Evolutionary conservation across 2,797 vertebrate species (phyloP).

Genomic region (Lycodopsis pacificus): DNA sequence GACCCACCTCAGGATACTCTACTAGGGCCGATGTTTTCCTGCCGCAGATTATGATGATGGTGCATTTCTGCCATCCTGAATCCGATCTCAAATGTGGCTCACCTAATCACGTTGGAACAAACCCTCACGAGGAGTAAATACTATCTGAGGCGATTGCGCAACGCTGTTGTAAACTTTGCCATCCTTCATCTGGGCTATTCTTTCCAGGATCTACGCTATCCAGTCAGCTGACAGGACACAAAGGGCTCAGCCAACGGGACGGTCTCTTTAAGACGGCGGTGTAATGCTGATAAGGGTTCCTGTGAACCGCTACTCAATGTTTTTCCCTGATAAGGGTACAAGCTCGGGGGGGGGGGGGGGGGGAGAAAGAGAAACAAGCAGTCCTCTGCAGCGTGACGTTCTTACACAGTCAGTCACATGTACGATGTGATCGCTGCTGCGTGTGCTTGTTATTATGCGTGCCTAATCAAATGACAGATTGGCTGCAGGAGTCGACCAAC

Average conservation of each 20-base stretch:
- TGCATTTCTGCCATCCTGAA: slow-evolving; percentile 58
- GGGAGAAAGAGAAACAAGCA: slow-evolving; percentile 10
- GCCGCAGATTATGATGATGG: slow-evolving; percentile 23
- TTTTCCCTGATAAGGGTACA: slow-evolving; percentile 79
- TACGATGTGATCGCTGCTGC: slow-evolving; percentile 28
- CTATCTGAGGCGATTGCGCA: slow-evolving; percentile 52
- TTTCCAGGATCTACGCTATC: slow-evolving; percentile 43
- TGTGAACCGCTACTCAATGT: slow-evolving; percentile 57
- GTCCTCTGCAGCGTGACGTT: slow-evolving; percentile 29
- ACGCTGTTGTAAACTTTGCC: slow-evolving; percentile 58
- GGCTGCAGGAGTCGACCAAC: slow-evolving; percentile 16
- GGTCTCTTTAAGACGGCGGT: slow-evolving; percentile 54
- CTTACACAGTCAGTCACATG: slow-evolving; percentile 57
- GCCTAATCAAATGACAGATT: slow-evolving; percentile 43
- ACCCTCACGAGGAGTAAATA: slow-evolving; percentile 52
- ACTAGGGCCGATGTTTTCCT: slow-evolving; percentile 32
- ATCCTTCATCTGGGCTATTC: slow-evolving; percentile 30
- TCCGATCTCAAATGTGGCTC: slow-evolving; percentile 39
- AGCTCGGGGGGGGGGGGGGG: slow-evolving; percentile 22
- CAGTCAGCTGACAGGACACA: slow-evolving; percentile 59
- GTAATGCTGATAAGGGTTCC: slow-evolving; percentile 79
- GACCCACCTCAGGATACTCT: slow-evolving; percentile 46
- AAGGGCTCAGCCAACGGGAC: slow-evolving; percentile 68
- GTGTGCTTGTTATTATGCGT: slow-evolving; percentile 56
- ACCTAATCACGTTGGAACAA: slow-evolving; percentile 47